These are phyloP conservation scores for Poecile atricapillus DNA, from an alignment of 2,113 vertebrate species.

Conservation along the genomic window DNA sequence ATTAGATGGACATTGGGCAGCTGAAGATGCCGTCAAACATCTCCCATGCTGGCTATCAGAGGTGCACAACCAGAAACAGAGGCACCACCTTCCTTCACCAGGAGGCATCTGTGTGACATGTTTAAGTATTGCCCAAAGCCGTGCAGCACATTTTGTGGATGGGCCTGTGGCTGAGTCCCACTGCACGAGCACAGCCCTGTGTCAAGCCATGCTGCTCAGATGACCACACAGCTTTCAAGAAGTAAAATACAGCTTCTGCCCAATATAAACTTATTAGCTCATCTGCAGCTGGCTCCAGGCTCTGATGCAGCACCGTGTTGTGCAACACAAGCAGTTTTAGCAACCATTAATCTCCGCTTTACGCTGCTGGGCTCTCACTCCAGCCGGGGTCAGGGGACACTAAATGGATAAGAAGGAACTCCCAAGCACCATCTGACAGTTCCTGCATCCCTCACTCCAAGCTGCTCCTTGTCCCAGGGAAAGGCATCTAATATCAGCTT, in stretches of 20 bases:
- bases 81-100: background rate
- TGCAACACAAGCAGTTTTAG: slow-evolving; percentile 1
- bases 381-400: background rate
- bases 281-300: background rate
- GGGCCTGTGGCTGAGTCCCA: background rate
- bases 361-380: background rate
- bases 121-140: background rate
- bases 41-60: background rate
- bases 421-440: background rate
- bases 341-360: background rate
- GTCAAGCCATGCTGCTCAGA: background rate
- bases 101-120: background rate
- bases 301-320: background rate
- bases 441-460: background rate
- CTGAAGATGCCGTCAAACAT: background rate
- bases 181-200: background rate
- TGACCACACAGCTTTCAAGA: background rate
- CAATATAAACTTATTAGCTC: background rate
- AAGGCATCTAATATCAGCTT: background rate
- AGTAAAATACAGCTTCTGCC: background rate
- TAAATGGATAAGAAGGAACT: background rate
- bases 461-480: background rate
- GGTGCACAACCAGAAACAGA: fast-evolving
- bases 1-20: background rate
- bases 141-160: too few species aligned